phyloP scores from a whole-genome alignment of 2,113 vertebrate genomes.

The Psittacara wagleri region DNA sequence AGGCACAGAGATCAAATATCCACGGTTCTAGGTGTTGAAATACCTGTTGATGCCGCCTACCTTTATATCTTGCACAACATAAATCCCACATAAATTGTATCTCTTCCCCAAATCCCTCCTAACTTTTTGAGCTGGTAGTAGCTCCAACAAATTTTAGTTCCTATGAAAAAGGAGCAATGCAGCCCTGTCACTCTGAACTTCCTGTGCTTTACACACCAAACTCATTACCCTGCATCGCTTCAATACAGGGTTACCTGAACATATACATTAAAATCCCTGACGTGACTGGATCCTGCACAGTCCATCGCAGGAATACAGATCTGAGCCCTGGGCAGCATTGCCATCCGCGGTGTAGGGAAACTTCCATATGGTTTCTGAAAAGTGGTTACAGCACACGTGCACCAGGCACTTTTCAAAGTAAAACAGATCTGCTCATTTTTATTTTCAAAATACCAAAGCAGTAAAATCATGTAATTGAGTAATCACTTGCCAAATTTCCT shows the following conservation, averaged over 20 bases:
- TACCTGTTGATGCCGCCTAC: neutral
- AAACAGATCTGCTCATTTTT: constrained; percentile 67
- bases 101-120: neutral
- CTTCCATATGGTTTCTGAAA: constrained; percentile 56
- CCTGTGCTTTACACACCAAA: neutral
- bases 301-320: neutral
- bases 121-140: neutral
- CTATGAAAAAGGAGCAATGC: neutral
- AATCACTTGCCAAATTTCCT: constrained; percentile 82
- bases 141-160: neutral
- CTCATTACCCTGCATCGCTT: neutral
- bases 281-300: neutral
- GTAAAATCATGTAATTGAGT: constrained; percentile 81
- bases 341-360: neutral
- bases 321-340: neutral
- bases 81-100: neutral
- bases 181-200: neutral
- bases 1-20: neutral
- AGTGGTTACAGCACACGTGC: constrained; percentile 59
- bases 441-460: constrained; percentile 77
- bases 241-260: neutral
- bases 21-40: neutral
- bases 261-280: neutral
- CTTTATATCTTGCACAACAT: neutral
- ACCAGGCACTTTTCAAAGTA: constrained; percentile 75